Evolutionary conservation across 2,797 vertebrate species (phyloP).

Genomic region (Octomys mimax): DNA sequence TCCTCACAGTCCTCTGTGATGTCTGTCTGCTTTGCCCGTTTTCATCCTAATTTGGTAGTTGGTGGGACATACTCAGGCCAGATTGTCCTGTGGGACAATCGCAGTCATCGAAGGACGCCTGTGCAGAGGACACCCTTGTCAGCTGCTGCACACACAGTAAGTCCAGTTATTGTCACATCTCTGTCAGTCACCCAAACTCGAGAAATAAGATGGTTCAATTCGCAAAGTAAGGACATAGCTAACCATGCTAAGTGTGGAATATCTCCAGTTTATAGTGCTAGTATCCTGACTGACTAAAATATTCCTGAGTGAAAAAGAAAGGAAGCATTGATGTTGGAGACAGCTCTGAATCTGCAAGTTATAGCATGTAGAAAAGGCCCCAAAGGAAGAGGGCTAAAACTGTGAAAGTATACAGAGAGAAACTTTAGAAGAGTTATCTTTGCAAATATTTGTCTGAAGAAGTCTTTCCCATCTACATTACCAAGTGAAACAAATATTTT

Average conservation of each 20-base stretch:
- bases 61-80: slow-evolving; percentile 98
- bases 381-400: background rate
- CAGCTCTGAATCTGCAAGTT: background rate
- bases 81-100: slow-evolving; percentile 99
- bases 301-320: background rate
- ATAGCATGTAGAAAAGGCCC: background rate
- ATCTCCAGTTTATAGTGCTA: background rate
- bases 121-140: slow-evolving; percentile 98
- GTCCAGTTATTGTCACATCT: slow-evolving; percentile 10
- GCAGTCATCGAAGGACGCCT: slow-evolving; percentile 97
- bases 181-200: background rate
- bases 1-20: slow-evolving; percentile 96
- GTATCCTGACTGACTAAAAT: background rate
- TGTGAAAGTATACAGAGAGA: background rate
- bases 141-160: slow-evolving; percentile 97
- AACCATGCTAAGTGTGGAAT: background rate
- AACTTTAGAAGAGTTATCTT: background rate
- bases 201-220: background rate
- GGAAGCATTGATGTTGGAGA: background rate
- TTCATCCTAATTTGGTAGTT: slow-evolving; percentile 98
- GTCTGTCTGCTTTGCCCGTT: slow-evolving; percentile 97
- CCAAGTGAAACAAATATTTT: slow-evolving; percentile 43
- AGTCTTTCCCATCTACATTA: background rate
- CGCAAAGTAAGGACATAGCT: background rate
- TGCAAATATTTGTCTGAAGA: slow-evolving; percentile 46